Base-by-base conservation (phyloP, 1,140 invertebrate genomes). In the Drosophila aff. region DNA sequence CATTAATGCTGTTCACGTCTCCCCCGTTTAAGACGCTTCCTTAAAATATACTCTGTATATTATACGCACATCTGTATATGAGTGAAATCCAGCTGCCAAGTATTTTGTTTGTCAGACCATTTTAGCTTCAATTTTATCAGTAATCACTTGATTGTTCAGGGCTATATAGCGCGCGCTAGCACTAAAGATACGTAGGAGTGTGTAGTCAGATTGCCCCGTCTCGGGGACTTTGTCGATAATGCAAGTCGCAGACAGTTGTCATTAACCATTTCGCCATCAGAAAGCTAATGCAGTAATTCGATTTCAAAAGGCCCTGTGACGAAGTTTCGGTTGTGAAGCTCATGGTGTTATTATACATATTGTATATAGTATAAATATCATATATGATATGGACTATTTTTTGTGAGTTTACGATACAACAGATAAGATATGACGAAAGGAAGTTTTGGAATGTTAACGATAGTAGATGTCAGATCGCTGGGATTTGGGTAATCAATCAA, bases 81-180 rank as follows among this genome's bases (percentile, higher is more conserved):
- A 16, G 49, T 43, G 16, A 46, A 61, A 67, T 66, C 73, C 26
- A 18, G 43, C 23, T 50, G 72, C 11, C 61, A 53, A 58, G 73
- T 59, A 68, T 78, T 61, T 78, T 78, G 67, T 71, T 71, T 71
- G 64, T 57, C 67, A 67, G 40, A 5, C 49, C 23, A 40, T 40
- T 41, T 46, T 41, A 44, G 41, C 72, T 75, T 75, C 49, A 49
- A 60, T 67, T 77, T 77, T 78, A 78, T 78, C 75, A 78, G 75
- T 69, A 77, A 78, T 69, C 64, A 69, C 75, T 78, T 77, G 64
- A 77, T 77, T 78, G 75, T 47, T 58, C 40, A 67, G 33, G 75
- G 23, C 57, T 68, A 53, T 72, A 72, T 52, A 52, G 53, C 38
- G 16, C 9, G 16, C 18, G 5, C 36, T 13, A 11, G 68, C 41